These are phyloP conservation scores for Drosophila murphyi DNA, from an alignment of 1,140 invertebrate species.

Conservation along the genomic window DNA sequence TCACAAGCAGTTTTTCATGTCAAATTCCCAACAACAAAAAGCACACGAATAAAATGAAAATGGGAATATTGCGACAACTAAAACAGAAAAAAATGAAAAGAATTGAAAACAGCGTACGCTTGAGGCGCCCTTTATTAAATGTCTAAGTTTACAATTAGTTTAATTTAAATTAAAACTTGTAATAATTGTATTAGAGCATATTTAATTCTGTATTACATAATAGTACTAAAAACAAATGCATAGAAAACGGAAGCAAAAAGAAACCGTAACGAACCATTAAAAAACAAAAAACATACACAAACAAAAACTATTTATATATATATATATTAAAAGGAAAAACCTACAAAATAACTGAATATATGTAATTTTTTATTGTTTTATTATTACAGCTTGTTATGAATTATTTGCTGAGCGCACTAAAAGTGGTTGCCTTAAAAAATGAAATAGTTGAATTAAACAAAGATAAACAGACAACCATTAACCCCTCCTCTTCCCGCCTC, in stretches of 20 bases:
- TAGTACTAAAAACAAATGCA: constrained; percentile 67
- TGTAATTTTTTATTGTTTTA: constrained; percentile 29
- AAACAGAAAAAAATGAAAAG: constrained; percentile 13
- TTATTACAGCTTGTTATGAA: constrained; percentile 39
- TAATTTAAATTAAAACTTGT: constrained; percentile 70
- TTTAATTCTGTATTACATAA: constrained; percentile 70
- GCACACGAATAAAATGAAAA: constrained; percentile 19
- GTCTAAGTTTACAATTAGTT: constrained; percentile 71
- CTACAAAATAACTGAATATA: constrained; percentile 20
- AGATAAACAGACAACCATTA: not conserved
- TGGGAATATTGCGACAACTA: constrained; percentile 38
- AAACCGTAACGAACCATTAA: constrained; percentile 51
- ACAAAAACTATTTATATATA: constrained; percentile 71
- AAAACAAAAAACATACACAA: constrained; percentile 48
- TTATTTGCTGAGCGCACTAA: constrained; percentile 24
- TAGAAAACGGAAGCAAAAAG: constrained; percentile 27
- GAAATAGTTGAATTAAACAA: constrained; percentile 21
- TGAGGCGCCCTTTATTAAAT: constrained; percentile 70
- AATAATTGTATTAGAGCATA: constrained; percentile 67
- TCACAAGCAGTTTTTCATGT: constrained; percentile 17
- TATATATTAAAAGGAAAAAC: constrained; percentile 62
- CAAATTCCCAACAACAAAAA: constrained; percentile 9
- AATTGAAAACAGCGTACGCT: constrained; percentile 53
- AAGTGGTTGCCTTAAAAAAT: constrained; percentile 33
- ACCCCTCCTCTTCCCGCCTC: not conserved